Base-by-base conservation (phyloP, 2,113 vertebrate genomes). In the Tor tambroides region DNA sequence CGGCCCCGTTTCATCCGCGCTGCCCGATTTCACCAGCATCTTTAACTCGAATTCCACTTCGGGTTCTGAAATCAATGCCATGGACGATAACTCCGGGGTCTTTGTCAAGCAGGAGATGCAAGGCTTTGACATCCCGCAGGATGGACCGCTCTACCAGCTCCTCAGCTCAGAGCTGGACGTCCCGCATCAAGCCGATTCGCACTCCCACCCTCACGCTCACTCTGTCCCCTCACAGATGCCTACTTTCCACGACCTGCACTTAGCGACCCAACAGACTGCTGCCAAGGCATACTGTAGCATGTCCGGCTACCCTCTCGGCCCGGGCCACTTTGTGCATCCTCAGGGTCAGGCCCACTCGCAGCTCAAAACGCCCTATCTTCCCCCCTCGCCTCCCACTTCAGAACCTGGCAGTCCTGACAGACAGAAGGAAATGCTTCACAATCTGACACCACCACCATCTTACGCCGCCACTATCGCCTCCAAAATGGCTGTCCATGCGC, bases 51-150 rank as follows among this genome's bases (percentile, higher is more conserved):
- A 96, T 76, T 94, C 95, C 72, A 92, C 93, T 6, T 86, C 92
- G 1, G 92, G 89, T 43, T 86, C 89, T 17, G n/a, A 79, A 85
- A 84, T 91, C 23, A 87, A 80, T 0, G 83, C 90, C 0, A 28
- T 87, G 56, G 83, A 94, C 41, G 96, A 96, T 21, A 93, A 96
- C 88, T 95, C 94, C 88, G 94, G 96, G 63, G 96, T 98, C 89
- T 99, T 97, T 91, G 95, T 99, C 92, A 99, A 99, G 91, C 97
- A 99, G 93, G 98, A 99, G 95, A 96, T 98, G 94, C 92, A 96
- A 21, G 95, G 95, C 83, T 96, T 96, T 86, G 96, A 97, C 77
- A 94, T 95, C 74, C 87, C 87, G 90, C 96, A 97, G 91, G 95
- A 97, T 84, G 96, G 96, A 90, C 97, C 98, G 38, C 90, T 99